phyloP scores from a whole-genome alignment of 2,797 vertebrate genomes.

The Luscinia megarhynchos region DNA sequence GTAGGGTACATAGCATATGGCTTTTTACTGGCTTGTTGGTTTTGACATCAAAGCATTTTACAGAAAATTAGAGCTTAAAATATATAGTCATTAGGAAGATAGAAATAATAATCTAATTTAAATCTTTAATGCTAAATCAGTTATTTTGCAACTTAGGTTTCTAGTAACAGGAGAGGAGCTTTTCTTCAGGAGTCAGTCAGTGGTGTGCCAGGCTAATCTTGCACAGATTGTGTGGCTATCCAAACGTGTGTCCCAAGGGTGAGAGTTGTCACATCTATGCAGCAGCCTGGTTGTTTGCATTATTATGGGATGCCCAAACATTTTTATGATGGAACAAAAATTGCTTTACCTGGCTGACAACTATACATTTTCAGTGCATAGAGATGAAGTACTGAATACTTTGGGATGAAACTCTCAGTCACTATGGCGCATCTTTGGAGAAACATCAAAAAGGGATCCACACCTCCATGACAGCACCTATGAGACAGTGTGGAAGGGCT shows the following conservation, averaged over 20 bases:
- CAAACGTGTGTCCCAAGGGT: not conserved
- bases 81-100: not conserved
- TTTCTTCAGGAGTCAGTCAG: not conserved
- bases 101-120: not conserved
- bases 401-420: not conserved
- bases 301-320: not conserved
- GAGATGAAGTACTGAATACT: not conserved
- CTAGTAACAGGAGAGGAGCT: not conserved
- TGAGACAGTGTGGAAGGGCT: not conserved
- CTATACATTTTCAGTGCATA: not conserved
- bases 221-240: not conserved
- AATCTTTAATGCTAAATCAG: not conserved
- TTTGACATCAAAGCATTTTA: not conserved
- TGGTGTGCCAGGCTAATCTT: not conserved
- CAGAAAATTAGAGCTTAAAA: not conserved
- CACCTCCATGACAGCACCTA: rapidly evolving
- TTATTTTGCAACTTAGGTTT: not conserved
- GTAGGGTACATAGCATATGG: rapidly evolving
- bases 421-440: no score
- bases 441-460: no score
- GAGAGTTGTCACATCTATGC: rapidly evolving
- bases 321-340: not conserved
- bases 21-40: not conserved
- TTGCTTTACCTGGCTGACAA: not conserved
- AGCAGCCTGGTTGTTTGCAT: not conserved